Base-by-base conservation (phyloP, 2,888 invertebrate genomes). In the Apotomis turbidana region DNA sequence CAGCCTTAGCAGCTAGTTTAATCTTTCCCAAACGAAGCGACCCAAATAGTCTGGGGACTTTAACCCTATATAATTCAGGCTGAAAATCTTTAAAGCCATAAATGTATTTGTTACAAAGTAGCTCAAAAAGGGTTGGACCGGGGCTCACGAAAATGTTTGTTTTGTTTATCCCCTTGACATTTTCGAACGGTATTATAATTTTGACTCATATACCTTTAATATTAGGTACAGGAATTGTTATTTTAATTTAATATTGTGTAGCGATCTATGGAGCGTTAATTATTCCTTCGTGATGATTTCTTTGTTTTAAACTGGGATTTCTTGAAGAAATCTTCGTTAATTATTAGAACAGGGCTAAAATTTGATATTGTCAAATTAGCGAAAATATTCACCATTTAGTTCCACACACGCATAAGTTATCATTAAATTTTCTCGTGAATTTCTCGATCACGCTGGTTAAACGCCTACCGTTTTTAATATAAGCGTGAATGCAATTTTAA, bases 71-170 rank as follows among this genome's bases (percentile, higher is more conserved):
- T 58, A 68, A 68, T 72, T 54, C 54, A 27, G 15, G 41, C 57
- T 49, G 68, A 13, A 54, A 68, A 63, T 63, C 58, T 72, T 72
- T 72, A 72, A 68, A 71, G 72, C 68, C 72, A 68, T 46, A 72
- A 72, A 72, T 68, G 58, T 68, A 54, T 72, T 72, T 63, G 63
- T 58, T 68, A 44, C 68, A 63, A 68, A 63, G 58, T 68, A 62
- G 38, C 63, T 62, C 52, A 49, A 49, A 9, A 44, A 63, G 54
- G 68, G 68, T 63, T 62, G 68, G 72, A 52, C 63, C 62, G 52
- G 68, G 52, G 62, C 58, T 72, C 62, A 46, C 13, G 63, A 57
- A 61, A 57, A 71, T 64, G 63, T 74, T 74, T 52, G 52, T 70
- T 68, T 68, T 64, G 58, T 71, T 71, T 74, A 59, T 55, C 70